A percentile compares a stretch with the other conserved stretches of the same genome.
Conservation (phyloP, 2,888 invertebrate species). For the Shargacucullia verbasci region DNA sequence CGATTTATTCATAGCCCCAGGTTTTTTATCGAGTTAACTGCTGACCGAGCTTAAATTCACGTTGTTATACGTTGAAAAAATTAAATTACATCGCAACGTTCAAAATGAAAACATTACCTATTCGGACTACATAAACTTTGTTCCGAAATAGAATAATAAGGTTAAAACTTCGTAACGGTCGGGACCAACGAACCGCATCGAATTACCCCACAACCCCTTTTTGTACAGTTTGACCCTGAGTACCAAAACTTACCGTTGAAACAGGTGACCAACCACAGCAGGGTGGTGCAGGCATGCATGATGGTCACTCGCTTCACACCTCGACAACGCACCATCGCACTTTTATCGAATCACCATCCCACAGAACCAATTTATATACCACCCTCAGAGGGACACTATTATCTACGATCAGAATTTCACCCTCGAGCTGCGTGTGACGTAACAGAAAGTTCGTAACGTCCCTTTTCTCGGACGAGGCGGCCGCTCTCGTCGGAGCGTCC, state of each 20-base stretch:
- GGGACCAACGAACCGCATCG: slow-evolving; percentile 70
- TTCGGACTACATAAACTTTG: slow-evolving; percentile 26
- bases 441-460: slow-evolving; percentile 73
- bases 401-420: slow-evolving; percentile 71
- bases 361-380: slow-evolving; percentile 71
- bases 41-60: slow-evolving; percentile 36
- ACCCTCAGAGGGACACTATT: slow-evolving; percentile 61
- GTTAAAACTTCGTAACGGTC: slow-evolving; percentile 63
- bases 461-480: slow-evolving; percentile 56
- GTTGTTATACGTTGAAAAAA: slow-evolving; percentile 29
- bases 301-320: slow-evolving; percentile 74
- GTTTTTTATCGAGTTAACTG: slow-evolving; percentile 36
- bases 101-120: slow-evolving; percentile 23
- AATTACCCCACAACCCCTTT: slow-evolving; percentile 62
- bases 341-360: slow-evolving; percentile 80
- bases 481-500: slow-evolving; percentile 69
- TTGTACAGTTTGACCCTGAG: slow-evolving; percentile 65
- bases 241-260: slow-evolving; percentile 81
- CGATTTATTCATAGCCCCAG: slow-evolving; percentile 31
- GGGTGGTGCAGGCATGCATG: slow-evolving; percentile 75
- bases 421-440: slow-evolving; percentile 78
- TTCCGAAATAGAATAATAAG: slow-evolving; percentile 40
- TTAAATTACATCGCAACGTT: slow-evolving; percentile 33
- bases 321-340: slow-evolving; percentile 82
- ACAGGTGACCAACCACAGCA: slow-evolving; percentile 82